phyloP scores from a whole-genome alignment of 2,113 vertebrate genomes.

The Hemiprocne comata region DNA sequence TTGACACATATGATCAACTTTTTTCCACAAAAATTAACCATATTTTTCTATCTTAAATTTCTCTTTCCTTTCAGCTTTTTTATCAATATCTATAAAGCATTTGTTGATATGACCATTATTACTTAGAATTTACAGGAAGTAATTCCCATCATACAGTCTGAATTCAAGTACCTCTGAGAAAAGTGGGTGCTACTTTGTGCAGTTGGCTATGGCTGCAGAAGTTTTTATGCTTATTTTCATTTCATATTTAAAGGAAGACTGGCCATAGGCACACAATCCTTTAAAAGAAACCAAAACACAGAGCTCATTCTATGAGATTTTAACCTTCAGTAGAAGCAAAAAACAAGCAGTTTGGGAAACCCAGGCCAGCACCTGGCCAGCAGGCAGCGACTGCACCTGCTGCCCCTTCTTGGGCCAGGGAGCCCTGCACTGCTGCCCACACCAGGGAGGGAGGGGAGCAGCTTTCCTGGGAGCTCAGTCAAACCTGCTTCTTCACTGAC shows the following conservation, averaged over 20 bases:
- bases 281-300: not conserved
- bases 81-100: not conserved
- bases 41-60: not conserved
- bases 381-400: rapidly evolving
- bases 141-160: not conserved
- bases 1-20: not conserved
- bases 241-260: not conserved
- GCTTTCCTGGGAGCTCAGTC: not conserved
- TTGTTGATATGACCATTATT: not conserved
- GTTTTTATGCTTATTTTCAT: not conserved
- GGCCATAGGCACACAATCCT: not conserved
- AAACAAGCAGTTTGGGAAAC: rapidly evolving
- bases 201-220: not conserved
- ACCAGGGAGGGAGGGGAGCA: too few species aligned
- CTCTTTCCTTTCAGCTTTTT: not conserved
- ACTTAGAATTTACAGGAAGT: not conserved
- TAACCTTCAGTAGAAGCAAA: not conserved
- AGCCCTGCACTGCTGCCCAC: rapidly evolving
- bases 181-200: rapidly evolving
- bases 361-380: rapidly evolving
- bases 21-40: not conserved
- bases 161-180: not conserved
- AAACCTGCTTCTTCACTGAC: not conserved
- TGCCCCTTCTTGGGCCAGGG: rapidly evolving
- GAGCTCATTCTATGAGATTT: not conserved